Evolutionary conservation across 2,113 vertebrate genomes (phyloP).

Genomic region (Larimichthys crocea): DNA sequence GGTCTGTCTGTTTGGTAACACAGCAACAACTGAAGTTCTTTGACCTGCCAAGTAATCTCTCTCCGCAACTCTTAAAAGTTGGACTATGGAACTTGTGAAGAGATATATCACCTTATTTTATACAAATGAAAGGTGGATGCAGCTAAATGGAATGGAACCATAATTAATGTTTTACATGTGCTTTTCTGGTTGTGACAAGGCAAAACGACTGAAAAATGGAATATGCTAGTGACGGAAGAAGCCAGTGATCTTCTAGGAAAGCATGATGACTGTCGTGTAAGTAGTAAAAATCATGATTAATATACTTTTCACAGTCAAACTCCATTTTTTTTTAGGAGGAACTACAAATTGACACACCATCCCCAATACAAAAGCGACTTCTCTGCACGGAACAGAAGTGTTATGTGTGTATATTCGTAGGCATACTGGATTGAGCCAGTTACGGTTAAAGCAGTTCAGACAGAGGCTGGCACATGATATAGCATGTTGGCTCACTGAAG

Average conservation of each 20-base stretch:
- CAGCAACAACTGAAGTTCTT: no score
- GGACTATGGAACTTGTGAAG: no score
- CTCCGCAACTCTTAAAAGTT: no score
- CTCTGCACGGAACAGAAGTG: not conserved
- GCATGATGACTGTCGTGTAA: not conserved
- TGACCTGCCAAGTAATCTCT: no score
- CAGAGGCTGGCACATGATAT: constrained; percentile 10
- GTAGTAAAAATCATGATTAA: not conserved
- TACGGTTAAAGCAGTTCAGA: not conserved
- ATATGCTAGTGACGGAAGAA: no score
- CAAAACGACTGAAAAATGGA: no score
- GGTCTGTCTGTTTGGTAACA: no score
- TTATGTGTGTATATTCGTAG: not conserved
- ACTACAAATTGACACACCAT: not conserved
- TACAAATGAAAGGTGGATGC: no score
- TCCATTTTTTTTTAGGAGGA: not conserved
- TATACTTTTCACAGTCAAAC: not conserved
- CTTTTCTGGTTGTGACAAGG: no score
- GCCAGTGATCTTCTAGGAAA: not conserved
- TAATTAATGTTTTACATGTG: no score
- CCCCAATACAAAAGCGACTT: not conserved
- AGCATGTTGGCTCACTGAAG: constrained; percentile 28
- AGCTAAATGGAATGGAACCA: no score
- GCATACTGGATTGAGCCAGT: not conserved
- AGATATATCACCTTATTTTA: no score